Conservation (phyloP, 2,797 vertebrate genomes). For the Myotis pilosus region DNA sequence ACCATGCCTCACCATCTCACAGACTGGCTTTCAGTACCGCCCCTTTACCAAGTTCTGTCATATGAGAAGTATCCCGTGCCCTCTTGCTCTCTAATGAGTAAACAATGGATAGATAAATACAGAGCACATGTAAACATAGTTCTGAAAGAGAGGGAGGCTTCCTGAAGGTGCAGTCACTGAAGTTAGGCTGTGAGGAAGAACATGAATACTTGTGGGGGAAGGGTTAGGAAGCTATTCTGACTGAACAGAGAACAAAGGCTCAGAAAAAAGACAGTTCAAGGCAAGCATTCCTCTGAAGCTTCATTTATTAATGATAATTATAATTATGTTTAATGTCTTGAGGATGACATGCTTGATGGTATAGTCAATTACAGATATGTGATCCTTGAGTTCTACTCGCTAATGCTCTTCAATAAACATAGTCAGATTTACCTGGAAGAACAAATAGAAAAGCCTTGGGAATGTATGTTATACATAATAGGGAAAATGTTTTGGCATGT, state of each 20-base stretch:
- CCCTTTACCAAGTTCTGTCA: background rate
- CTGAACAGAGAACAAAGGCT: background rate
- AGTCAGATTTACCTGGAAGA: background rate
- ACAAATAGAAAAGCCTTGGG: background rate
- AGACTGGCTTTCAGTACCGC: background rate
- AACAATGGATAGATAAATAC: background rate
- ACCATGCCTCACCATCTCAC: background rate
- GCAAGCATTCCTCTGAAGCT: background rate
- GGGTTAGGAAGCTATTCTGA: background rate
- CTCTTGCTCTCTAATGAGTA: background rate
- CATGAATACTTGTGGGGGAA: background rate
- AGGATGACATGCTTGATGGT: background rate
- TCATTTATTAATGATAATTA: background rate
- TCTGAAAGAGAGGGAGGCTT: background rate
- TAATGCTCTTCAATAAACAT: background rate
- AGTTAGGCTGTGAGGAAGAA: background rate
- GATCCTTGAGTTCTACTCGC: background rate
- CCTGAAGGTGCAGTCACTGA: background rate
- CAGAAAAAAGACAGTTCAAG: background rate
- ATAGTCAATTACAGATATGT: background rate
- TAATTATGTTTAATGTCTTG: background rate
- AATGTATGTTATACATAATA: background rate
- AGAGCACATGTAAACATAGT: background rate
- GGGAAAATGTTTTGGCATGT: background rate
- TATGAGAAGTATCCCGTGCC: accelerated